Percentiles rank a stretch among this genome's conserved stretches.
Conservation (phyloP, 2,113 vertebrate genomes). For the Neomonachus schauinslandi region DNA sequence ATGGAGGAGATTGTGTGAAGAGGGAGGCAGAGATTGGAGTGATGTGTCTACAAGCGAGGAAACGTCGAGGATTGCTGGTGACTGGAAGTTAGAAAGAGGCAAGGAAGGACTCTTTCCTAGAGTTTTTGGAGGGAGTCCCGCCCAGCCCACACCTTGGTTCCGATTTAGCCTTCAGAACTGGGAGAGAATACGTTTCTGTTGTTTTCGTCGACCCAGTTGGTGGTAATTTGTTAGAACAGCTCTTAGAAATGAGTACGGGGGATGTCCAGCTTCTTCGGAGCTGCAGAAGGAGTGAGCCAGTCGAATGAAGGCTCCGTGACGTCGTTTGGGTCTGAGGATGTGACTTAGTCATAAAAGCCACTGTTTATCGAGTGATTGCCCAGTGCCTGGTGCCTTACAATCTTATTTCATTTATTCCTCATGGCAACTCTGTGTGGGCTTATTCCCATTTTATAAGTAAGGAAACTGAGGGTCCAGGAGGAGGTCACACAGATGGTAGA, state of each 20-base stretch:
- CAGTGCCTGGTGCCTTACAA: too few species aligned
- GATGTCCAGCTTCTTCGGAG: not conserved
- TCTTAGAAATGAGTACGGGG: not conserved
- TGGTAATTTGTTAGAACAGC: not conserved
- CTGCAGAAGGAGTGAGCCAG: not conserved
- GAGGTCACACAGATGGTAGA: not conserved
- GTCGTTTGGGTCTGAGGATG: not conserved
- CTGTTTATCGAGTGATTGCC: not conserved
- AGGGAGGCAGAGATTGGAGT: not conserved
- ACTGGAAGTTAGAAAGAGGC: not conserved
- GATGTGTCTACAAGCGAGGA: not conserved
- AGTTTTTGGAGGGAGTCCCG: not conserved
- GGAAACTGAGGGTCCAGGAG: not conserved
- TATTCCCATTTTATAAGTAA: not conserved
- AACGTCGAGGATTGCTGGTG: not conserved
- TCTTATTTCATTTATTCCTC: not conserved
- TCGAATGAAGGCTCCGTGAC: not conserved
- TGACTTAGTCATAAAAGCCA: not conserved
- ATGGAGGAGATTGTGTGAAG: not conserved
- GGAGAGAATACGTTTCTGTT: not conserved
- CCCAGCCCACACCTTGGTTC: not conserved
- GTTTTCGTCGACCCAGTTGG: not conserved
- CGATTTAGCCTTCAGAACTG: not conserved
- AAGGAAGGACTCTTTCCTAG: not conserved
- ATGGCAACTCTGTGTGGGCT: not conserved